Conservation (phyloP, 64 coral and sea anemone species). For the Porites lutea region DNA sequence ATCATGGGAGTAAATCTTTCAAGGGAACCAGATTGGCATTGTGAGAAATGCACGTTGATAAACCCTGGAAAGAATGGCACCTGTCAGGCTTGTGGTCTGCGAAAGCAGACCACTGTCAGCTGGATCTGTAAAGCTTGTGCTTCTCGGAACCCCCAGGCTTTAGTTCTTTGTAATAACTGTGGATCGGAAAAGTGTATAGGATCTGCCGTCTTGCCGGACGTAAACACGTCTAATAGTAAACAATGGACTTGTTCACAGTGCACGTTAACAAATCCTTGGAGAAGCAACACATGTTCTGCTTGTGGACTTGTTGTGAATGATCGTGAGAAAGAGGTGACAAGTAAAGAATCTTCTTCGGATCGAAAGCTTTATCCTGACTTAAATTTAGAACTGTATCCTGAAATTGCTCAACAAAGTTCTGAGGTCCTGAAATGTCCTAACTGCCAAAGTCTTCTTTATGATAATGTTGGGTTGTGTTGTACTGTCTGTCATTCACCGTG, state of each 20-base stretch:
- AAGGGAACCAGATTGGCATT: conserved; percentile 48
- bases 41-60: conserved; percentile 73
- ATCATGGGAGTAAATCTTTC: conserved; percentile 17
- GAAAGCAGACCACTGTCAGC: conserved; percentile 14
- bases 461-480: conserved; percentile 76
- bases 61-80: conserved; percentile 37
- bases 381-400: conserved; percentile 74
- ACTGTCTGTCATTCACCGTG: conserved; percentile 82
- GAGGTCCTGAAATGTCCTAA: conserved; percentile 86
- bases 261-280: conserved; percentile 63
- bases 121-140: conserved; percentile 81
- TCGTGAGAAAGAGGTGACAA: not conserved
- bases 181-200: conserved; percentile 31
- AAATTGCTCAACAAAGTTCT: conserved; percentile 62
- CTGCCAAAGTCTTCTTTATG: conserved; percentile 91
- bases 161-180: conserved; percentile 80
- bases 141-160: conserved; percentile 45
- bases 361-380: conserved; percentile 57
- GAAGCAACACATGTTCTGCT: conserved; percentile 46
- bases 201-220: not conserved
- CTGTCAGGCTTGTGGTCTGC: conserved; percentile 75
- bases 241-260: conserved; percentile 86
- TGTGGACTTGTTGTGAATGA: conserved; percentile 59
- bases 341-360: not conserved
- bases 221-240: conserved; percentile 1